Conservation (phyloP, 1,140 invertebrate species). For the Panagrolaimus sp. region DNA sequence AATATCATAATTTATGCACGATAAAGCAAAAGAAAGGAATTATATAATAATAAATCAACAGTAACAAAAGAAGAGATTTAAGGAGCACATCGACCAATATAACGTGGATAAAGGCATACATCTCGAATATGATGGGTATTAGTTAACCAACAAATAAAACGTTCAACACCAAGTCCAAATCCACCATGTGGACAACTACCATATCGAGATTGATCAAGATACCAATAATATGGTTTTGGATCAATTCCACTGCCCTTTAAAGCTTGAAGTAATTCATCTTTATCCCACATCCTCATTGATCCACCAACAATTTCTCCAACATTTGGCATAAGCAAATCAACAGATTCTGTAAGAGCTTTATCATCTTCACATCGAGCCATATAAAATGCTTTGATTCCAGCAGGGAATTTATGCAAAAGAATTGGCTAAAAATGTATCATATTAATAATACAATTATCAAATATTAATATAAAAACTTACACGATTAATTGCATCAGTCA, state of each 20-base stretch:
- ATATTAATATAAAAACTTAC: slow-evolving; percentile 38
- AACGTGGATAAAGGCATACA: slow-evolving; percentile 90
- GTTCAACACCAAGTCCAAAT: slow-evolving; percentile 91
- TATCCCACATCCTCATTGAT: slow-evolving; percentile 93
- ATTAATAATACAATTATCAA: background rate
- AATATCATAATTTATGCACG: too few species aligned
- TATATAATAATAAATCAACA: too few species aligned
- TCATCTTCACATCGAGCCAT: slow-evolving; percentile 86
- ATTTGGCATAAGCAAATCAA: slow-evolving; percentile 87
- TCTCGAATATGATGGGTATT: slow-evolving; percentile 93
- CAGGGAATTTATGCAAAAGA: slow-evolving; percentile 86
- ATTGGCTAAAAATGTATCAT: slow-evolving; percentile 70
- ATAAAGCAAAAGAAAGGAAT: too few species aligned
- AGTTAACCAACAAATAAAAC: slow-evolving; percentile 92
- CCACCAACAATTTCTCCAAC: slow-evolving; percentile 99
- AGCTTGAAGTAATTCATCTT: slow-evolving; percentile 77
- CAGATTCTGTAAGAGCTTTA: slow-evolving; percentile 81
- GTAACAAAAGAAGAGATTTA: slow-evolving; percentile 62
- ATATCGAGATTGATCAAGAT: slow-evolving; percentile 89
- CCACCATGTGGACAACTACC: slow-evolving; percentile 92
- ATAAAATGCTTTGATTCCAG: slow-evolving; percentile 95
- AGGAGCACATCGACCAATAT: slow-evolving; percentile 82
- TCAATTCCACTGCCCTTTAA: slow-evolving; percentile 84
- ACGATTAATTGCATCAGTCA: slow-evolving; percentile 93
- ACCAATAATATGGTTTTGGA: slow-evolving; percentile 93